phyloP scores from a whole-genome alignment of 2,797 vertebrate genomes.

The Helicolenus hilgendorfi region DNA sequence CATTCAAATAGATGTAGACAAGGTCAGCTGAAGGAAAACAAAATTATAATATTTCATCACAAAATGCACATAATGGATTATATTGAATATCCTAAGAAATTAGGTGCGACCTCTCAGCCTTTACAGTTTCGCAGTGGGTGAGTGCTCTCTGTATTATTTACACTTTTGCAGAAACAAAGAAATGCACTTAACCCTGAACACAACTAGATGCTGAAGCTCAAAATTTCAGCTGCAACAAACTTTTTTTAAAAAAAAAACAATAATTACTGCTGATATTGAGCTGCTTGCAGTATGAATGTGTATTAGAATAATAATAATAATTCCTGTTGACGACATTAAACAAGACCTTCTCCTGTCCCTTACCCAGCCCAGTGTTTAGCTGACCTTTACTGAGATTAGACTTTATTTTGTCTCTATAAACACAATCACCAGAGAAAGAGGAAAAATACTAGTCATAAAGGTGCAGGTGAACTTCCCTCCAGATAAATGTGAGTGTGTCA shows the following conservation, averaged over 20 bases:
- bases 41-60: neutral
- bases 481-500: conserved; percentile 50
- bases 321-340: conserved; percentile 16
- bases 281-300: conserved; percentile 11
- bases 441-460: conserved; percentile 28
- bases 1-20: neutral
- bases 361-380: neutral
- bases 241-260: conserved; percentile 4
- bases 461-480: conserved; percentile 18
- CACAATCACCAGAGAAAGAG: conserved; percentile 19
- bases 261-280: conserved; percentile 35
- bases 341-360: neutral
- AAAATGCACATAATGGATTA: neutral
- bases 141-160: neutral
- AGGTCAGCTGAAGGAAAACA: neutral
- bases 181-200: neutral
- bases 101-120: neutral
- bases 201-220: conserved; percentile 8
- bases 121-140: neutral
- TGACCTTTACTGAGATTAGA: conserved; percentile 37
- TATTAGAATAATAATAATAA: conserved; percentile 28
- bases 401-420: conserved; percentile 33
- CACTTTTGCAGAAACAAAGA: neutral
- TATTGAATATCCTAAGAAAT: neutral
- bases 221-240: conserved; percentile 29